Evolutionary conservation across 2,888 invertebrate species (phyloP).

Genomic region (Pelosia muscerda): DNA sequence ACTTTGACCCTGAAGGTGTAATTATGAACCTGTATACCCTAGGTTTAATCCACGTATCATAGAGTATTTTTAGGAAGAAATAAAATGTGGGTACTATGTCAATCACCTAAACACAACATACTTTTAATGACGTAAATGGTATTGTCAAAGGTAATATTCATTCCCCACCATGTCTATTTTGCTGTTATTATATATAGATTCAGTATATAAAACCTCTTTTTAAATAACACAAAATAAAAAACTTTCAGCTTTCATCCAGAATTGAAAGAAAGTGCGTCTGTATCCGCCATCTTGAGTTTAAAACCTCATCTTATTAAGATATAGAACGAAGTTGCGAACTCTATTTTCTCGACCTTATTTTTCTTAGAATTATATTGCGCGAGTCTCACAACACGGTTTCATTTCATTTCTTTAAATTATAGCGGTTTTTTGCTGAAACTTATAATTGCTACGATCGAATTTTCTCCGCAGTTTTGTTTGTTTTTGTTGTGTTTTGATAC

Average conservation of each 20-base stretch:
- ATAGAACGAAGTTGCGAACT: slow-evolving; percentile 33
- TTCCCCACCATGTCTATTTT: too few species aligned
- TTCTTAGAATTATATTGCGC: slow-evolving; percentile 46
- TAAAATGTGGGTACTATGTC: too few species aligned
- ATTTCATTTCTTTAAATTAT: slow-evolving; percentile 24
- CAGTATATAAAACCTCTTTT: not conserved
- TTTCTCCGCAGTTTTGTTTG: slow-evolving; percentile 8
- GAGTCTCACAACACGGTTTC: slow-evolving; percentile 22
- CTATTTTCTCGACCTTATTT: slow-evolving; percentile 36
- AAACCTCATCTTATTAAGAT: slow-evolving; percentile 30
- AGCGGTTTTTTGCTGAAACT: slow-evolving; percentile 14
- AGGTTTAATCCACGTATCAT: too few species aligned
- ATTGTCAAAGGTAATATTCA: too few species aligned
- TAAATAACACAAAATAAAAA: slow-evolving; percentile 6
- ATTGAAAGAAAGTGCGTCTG: slow-evolving; percentile 5
- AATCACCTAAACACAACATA: too few species aligned
- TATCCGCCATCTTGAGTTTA: slow-evolving; percentile 22
- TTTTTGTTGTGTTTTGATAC: not conserved
- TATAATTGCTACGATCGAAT: slow-evolving; percentile 21
- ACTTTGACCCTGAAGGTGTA: too few species aligned
- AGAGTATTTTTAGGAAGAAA: too few species aligned
- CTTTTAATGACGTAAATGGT: too few species aligned
- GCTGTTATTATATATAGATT: not conserved
- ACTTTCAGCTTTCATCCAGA: not conserved
- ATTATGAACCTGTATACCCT: not conserved